phyloP scores from a whole-genome alignment of 2,113 vertebrate genomes.

The Genyomyrus donnyi region DNA sequence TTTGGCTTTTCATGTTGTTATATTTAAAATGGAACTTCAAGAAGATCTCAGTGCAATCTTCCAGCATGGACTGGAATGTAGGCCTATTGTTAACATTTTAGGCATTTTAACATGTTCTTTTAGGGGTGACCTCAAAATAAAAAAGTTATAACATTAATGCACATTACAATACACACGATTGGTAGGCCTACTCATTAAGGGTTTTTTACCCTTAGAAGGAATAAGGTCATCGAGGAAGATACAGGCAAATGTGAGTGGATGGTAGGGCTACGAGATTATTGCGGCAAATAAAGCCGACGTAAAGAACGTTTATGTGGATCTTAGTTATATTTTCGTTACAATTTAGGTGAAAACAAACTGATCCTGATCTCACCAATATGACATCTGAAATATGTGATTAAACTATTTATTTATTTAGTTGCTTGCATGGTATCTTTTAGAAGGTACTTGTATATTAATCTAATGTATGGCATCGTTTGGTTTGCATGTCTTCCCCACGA shows the following conservation, averaged over 20 bases:
- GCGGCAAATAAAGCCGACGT: background rate
- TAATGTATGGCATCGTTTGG: background rate
- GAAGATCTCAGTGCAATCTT: background rate
- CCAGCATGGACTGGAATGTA: background rate
- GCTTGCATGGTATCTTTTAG: too few species aligned
- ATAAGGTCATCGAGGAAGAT: too few species aligned
- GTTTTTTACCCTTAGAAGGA: too few species aligned
- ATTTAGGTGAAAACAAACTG: background rate
- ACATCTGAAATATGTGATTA: too few species aligned
- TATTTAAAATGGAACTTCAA: background rate
- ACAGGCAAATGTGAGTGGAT: too few species aligned
- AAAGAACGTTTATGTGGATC: background rate
- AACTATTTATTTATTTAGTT: too few species aligned
- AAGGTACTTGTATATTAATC: too few species aligned
- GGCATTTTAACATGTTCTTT: background rate
- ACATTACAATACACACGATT: too few species aligned
- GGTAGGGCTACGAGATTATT: too few species aligned
- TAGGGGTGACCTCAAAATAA: background rate
- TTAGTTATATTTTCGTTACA: too few species aligned
- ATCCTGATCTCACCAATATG: background rate
- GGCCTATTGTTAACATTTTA: background rate
- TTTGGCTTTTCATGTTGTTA: background rate
- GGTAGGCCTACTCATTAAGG: too few species aligned
- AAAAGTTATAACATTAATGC: background rate
- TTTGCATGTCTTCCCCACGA: background rate